Base-by-base conservation (phyloP, 1,140 invertebrate genomes). In the Ruditapes philippinarum region DNA sequence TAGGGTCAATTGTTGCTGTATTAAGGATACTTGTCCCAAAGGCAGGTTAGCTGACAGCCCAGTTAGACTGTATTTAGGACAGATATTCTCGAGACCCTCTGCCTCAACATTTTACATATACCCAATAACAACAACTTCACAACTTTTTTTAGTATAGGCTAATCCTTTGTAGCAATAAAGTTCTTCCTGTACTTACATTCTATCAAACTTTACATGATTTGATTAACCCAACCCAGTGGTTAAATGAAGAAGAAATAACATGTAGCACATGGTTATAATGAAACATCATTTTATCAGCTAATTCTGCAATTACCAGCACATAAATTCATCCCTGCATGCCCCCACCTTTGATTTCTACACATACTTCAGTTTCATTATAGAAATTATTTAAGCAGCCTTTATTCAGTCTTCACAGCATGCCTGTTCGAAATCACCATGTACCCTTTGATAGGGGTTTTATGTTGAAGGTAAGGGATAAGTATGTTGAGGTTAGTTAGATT, bases 341-440 rank as follows among this genome's bases (percentile, higher is more conserved):
- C n/a, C 28, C 25, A 70, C 65, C 65, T 70, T 70, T 70, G 65
- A 70, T 70, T 70, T 70, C 65, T 38, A 28, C 22, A 70, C 33
- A 36, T 70, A 70, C 65, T 70, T 70, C 19, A 28, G 28, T 40
- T 70, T 36, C 65, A 36, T 70, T 70, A 70, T 70, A 40, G n/a
- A 28, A 36, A 70, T 40, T 28, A 70, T 40, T 38, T 36, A 9
- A 5, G 22, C 2, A 14, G 22, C 33, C 14, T 70, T 70, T 70
- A n/a, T 36, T 70, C 33, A 70, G 65, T 40, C n/a, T 45, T 70
- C 65, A 70, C 65, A 38, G 65, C 36, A 70, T 3, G 65, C 65
- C 36, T 36, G 65, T 19, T 70, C n/a, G n/a, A 38, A 70, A 70
- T 2, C 65, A 17, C 9, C 9, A 5, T 14, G 22, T 38, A 38